Percentiles rank a stretch among this genome's conserved stretches.
These are phyloP conservation scores for Panzeria rudis DNA, from an alignment of 2,888 invertebrate genomes.

Conservation along the genomic window DNA sequence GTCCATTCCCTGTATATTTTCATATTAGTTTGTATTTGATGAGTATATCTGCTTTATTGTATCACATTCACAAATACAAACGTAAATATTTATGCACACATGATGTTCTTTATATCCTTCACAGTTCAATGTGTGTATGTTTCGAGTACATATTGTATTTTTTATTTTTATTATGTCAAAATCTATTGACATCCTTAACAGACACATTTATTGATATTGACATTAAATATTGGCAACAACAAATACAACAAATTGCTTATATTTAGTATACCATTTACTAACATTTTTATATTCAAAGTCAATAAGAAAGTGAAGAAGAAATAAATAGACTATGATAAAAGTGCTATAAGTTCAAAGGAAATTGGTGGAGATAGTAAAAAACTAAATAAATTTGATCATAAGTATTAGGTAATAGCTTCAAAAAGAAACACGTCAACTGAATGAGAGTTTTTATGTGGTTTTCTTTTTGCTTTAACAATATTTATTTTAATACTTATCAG, in stretches of 20 bases:
- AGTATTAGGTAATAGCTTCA: conserved; percentile 4
- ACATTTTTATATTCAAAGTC: conserved; percentile 69
- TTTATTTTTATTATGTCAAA: conserved; percentile 69
- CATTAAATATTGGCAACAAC: conserved; percentile 67
- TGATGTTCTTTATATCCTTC: conserved; percentile 50
- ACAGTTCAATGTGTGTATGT: conserved; percentile 37
- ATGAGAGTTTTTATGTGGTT: neutral
- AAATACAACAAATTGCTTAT: conserved; percentile 52
- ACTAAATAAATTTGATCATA: neutral
- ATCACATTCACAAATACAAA: conserved; percentile 37
- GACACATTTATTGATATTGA: conserved; percentile 72
- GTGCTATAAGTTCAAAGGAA: conserved; percentile 22
- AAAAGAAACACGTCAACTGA: neutral
- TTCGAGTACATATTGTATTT: conserved; percentile 29
- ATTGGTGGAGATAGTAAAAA: conserved; percentile 10
- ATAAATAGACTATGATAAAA: conserved; percentile 19
- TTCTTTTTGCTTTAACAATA: neutral
- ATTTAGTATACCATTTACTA: conserved; percentile 43
- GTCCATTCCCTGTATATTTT: conserved; percentile 12
- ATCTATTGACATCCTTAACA: conserved; percentile 70
- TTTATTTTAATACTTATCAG: no score
- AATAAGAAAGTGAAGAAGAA: conserved; percentile 43
- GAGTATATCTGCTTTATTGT: conserved; percentile 37
- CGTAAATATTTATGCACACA: conserved; percentile 62
- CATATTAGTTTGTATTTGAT: conserved; percentile 9